Conservation (phyloP, 2,113 vertebrate species). For the Zootoca vivipara region DNA sequence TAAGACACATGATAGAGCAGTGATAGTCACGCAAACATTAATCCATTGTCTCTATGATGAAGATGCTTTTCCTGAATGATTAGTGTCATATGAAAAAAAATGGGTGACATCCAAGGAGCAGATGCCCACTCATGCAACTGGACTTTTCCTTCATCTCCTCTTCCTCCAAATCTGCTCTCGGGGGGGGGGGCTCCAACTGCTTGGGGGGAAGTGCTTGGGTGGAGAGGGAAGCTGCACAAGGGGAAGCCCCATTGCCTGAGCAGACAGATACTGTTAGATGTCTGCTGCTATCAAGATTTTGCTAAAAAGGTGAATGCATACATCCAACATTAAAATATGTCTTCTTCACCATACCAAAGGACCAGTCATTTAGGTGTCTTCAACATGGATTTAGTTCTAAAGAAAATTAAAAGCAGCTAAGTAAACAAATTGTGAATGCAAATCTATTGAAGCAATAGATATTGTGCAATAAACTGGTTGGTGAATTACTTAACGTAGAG, state of each 20-base stretch:
- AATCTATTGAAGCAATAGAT: too few relatives aligned
- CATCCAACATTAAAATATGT: background rate
- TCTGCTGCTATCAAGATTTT: background rate
- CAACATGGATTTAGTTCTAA: background rate
- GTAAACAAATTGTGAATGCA: background rate
- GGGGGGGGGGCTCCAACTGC: too few relatives aligned
- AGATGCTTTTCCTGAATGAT: background rate
- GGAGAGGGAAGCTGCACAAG: background rate
- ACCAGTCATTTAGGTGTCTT: background rate
- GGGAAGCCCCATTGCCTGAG: too few relatives aligned
- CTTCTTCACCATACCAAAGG: background rate
- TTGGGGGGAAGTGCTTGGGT: background rate
- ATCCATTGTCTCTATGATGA: background rate
- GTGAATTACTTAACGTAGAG: background rate
- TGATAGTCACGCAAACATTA: background rate
- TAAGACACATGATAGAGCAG: background rate
- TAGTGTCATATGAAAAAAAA: background rate
- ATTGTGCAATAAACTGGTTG: background rate
- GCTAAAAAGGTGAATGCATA: background rate
- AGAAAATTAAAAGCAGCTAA: background rate
- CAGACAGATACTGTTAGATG: too few relatives aligned
- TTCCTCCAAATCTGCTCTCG: too few relatives aligned
- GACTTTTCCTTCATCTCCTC: too few relatives aligned
- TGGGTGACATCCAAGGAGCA: too few relatives aligned
- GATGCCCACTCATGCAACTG: too few relatives aligned